These are phyloP conservation scores for Leptarthrus brevirostris DNA, from an alignment of 2,888 invertebrate genomes.

Conservation along the genomic window DNA sequence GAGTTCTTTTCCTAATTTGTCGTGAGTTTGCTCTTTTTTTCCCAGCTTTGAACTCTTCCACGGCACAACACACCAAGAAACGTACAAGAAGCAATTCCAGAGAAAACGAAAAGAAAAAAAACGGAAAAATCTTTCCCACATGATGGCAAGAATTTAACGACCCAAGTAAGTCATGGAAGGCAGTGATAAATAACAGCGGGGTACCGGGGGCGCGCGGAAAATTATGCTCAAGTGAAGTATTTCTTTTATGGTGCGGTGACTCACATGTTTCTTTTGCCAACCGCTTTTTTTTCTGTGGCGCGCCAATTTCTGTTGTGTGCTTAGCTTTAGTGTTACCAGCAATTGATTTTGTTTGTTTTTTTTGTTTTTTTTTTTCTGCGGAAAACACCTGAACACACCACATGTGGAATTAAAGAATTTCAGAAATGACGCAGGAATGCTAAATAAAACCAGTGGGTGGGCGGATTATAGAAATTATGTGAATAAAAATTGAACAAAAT, in stretches of 20 bases:
- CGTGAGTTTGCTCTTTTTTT: neutral
- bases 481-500: too few relatives aligned
- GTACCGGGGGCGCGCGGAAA: neutral
- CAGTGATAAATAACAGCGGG: neutral
- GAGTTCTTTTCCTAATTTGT: neutral
- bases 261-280: neutral
- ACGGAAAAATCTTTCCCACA: neutral
- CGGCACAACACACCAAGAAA: too few relatives aligned
- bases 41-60: neutral
- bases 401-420: conserved; percentile 20
- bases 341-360: neutral
- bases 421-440: conserved; percentile 18
- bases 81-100: neutral
- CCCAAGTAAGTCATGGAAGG: neutral
- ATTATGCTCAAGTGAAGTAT: neutral
- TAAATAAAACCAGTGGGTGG: conserved; percentile 22
- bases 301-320: neutral
- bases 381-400: conserved; percentile 29
- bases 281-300: neutral
- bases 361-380: neutral
- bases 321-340: neutral
- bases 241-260: neutral
- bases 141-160: neutral
- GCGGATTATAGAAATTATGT: neutral
- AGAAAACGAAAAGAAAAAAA: neutral